Evolutionary conservation across 2,797 vertebrate genomes (phyloP).

Genomic region (Neomorphus geoffroyi): DNA sequence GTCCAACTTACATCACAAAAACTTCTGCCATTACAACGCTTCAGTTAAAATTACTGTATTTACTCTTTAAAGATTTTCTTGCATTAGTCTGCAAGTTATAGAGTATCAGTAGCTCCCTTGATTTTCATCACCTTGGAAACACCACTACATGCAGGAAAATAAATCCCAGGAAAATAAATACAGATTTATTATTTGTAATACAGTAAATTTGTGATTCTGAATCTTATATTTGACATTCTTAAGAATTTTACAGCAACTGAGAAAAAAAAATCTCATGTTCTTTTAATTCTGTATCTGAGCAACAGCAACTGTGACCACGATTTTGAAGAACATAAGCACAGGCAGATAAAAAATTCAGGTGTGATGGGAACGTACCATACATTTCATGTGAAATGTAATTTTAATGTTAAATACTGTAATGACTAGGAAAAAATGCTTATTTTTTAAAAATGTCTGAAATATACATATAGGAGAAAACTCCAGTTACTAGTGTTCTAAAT

Average conservation of each 20-base stretch:
- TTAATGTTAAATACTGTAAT: background rate
- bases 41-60: background rate
- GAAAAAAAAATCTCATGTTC: background rate
- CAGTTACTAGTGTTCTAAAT: background rate
- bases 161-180: slow-evolving; percentile 28
- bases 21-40: background rate
- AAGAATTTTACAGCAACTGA: background rate
- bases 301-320: background rate
- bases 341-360: background rate
- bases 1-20: background rate
- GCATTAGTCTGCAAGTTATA: background rate
- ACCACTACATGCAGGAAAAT: background rate
- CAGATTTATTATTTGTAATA: background rate
- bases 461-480: background rate
- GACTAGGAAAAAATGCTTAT: background rate
- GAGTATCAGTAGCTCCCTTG: background rate
- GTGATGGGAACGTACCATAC: background rate
- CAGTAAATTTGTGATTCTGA: background rate
- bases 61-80: background rate
- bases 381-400: background rate
- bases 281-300: background rate
- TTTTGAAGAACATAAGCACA: background rate
- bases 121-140: slow-evolving; percentile 72
- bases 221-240: background rate
- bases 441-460: background rate